Evolutionary conservation across 2,797 vertebrate species (phyloP).

Genomic region (Hylomyscus alleni): DNA sequence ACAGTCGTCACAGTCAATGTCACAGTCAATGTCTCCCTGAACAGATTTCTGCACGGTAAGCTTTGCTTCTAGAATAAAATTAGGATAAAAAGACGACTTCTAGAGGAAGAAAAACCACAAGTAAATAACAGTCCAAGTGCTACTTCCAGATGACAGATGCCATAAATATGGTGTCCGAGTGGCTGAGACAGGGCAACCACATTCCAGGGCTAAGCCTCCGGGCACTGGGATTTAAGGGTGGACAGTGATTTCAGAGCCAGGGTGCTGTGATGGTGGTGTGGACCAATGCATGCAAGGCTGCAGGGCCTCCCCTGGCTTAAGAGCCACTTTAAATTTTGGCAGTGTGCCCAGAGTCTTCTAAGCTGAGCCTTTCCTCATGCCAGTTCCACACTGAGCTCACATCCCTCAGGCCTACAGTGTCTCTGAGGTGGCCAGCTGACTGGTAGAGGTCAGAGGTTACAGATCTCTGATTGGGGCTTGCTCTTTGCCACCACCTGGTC

Average conservation of each 20-base stretch:
- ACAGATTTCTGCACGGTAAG: background rate
- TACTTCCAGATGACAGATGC: constrained; percentile 36
- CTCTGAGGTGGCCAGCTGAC: background rate
- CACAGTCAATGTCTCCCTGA: background rate
- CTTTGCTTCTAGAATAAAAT: constrained; percentile 71
- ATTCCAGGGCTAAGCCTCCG: background rate
- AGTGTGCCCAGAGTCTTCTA: background rate
- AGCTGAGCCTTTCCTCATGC: background rate
- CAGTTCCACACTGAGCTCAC: background rate
- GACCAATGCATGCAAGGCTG: background rate
- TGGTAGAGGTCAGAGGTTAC: constrained; percentile 21
- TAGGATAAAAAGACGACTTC: constrained; percentile 22
- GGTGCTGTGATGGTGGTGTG: fast-evolving
- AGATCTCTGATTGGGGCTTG: background rate
- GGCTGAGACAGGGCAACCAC: background rate
- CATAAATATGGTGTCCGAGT: constrained; percentile 5
- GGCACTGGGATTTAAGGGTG: background rate
- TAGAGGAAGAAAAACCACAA: constrained; percentile 44
- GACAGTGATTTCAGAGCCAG: background rate
- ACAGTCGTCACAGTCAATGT: too few relatives aligned
- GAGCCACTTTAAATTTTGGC: background rate
- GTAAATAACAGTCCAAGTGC: constrained; percentile 25
- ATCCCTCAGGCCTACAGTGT: background rate
- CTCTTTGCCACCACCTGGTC: background rate
- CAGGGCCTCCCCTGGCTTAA: background rate